Percentiles rank a stretch among this genome's conserved stretches.
Conservation (phyloP, 2,888 invertebrate species). For the Neuroscelio doddi region DNA sequence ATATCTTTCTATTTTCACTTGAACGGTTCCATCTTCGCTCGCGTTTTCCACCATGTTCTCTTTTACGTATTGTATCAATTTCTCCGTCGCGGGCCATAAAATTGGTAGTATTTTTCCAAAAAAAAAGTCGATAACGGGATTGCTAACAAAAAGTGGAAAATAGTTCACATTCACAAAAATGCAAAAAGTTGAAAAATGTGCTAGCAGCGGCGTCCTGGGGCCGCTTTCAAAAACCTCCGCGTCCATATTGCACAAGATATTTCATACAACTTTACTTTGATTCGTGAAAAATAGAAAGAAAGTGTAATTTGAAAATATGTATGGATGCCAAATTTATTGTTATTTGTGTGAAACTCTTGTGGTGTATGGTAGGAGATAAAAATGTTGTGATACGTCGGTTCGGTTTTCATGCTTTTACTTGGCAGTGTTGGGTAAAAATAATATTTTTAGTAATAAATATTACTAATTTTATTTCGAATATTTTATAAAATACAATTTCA, state of each 20-base stretch:
- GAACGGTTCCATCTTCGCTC: constrained; percentile 45
- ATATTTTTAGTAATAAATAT: too few species aligned
- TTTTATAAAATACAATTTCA: too few species aligned
- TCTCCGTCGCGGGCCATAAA: constrained; percentile 19
- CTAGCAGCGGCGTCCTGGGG: constrained; percentile 61
- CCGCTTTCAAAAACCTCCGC: constrained; percentile 53
- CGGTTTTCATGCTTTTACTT: constrained; percentile 44
- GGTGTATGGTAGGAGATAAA: constrained; percentile 41
- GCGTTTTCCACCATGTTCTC: constrained; percentile 42
- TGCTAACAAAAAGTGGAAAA: constrained; percentile 40
- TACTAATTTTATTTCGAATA: too few species aligned
- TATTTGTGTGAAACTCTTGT: constrained; percentile 34
- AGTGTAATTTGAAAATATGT: constrained; percentile 19
- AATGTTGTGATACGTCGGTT: constrained; percentile 31
- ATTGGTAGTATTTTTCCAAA: constrained; percentile 29
- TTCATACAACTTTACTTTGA: not conserved
- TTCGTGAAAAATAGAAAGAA: not conserved
- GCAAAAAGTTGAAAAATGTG: constrained; percentile 58
- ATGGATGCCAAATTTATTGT: constrained; percentile 1
- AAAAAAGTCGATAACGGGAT: constrained; percentile 38
- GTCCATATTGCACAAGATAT: constrained; percentile 43
- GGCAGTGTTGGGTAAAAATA: too few species aligned
- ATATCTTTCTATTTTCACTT: constrained; percentile 22
- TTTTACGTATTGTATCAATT: constrained; percentile 25
- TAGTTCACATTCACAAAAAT: constrained; percentile 53